phyloP scores from a whole-genome alignment of 1,140 invertebrate genomes.

The Calliphora vicina region DNA sequence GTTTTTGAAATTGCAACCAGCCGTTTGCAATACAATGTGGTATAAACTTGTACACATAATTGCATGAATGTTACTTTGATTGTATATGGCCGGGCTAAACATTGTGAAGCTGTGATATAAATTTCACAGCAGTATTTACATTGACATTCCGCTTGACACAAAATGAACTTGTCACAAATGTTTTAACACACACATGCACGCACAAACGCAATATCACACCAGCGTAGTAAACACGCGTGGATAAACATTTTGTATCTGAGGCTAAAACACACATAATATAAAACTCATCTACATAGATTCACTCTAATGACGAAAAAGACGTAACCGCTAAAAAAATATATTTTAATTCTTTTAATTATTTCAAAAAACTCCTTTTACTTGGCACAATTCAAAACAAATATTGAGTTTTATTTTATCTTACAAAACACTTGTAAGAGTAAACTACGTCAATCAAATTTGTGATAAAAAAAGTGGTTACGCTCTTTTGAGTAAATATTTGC shows the following conservation, averaged over 20 bases:
- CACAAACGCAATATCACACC: not conserved
- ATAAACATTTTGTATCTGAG: not conserved
- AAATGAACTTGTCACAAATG: slow-evolving; percentile 29
- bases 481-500: no score
- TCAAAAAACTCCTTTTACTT: no score
- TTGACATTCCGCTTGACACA: slow-evolving; percentile 29
- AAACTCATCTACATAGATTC: no score
- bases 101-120: not conserved
- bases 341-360: no score
- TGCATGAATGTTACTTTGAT: not conserved
- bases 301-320: no score
- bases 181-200: not conserved
- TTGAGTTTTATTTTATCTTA: no score
- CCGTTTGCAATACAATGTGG: not conserved
- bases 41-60: not conserved
- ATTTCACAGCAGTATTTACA: slow-evolving; percentile 20
- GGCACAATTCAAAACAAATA: no score
- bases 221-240: not conserved
- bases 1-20: not conserved
- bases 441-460: no score
- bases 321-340: no score
- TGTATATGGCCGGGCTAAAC: not conserved
- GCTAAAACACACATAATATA: not conserved
- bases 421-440: no score
- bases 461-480: no score